A percentile compares a stretch with the other conserved stretches of the same genome.
Evolutionary conservation across 2,888 invertebrate species (phyloP).

Genomic region (Pollenia labialis): DNA sequence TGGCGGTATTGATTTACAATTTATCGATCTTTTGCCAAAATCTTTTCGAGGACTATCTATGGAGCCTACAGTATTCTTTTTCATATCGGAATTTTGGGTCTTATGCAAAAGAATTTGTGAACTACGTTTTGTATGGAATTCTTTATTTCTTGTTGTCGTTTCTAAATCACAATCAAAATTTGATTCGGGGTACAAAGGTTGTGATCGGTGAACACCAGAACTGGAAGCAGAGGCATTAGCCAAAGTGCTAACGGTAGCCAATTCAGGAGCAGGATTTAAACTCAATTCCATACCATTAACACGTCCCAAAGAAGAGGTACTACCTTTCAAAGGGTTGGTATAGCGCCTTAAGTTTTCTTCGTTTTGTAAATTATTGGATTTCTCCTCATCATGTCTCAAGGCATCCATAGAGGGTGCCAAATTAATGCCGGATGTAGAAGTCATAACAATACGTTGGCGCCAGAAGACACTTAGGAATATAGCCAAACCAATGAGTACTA

Average conservation of each 20-base stretch:
- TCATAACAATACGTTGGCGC: slow-evolving; percentile 85
- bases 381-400: slow-evolving; percentile 91
- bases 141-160: slow-evolving; percentile 77
- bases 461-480: slow-evolving; percentile 85
- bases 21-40: slow-evolving; percentile 90
- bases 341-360: slow-evolving; percentile 94
- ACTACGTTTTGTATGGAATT: slow-evolving; percentile 84
- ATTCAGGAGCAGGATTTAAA: slow-evolving; percentile 83
- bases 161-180: slow-evolving; percentile 84
- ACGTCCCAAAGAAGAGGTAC: slow-evolving; percentile 85
- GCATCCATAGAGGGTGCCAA: slow-evolving; percentile 86
- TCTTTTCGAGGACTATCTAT: slow-evolving; percentile 87
- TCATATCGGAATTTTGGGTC: slow-evolving; percentile 92
- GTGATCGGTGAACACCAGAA: slow-evolving; percentile 82
- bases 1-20: slow-evolving; percentile 84
- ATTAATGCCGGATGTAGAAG: slow-evolving; percentile 85
- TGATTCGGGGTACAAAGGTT: slow-evolving; percentile 83
- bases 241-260: slow-evolving; percentile 80
- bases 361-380: slow-evolving; percentile 95
- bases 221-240: slow-evolving; percentile 84
- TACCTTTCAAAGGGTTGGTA: slow-evolving; percentile 90
- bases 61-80: slow-evolving; percentile 91
- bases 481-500: slow-evolving; percentile 84
- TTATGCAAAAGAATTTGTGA: slow-evolving; percentile 90
- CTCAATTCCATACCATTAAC: slow-evolving; percentile 85